Evolutionary conservation across 1,140 invertebrate species (phyloP).

Genomic region (Calycopis cecrops): DNA sequence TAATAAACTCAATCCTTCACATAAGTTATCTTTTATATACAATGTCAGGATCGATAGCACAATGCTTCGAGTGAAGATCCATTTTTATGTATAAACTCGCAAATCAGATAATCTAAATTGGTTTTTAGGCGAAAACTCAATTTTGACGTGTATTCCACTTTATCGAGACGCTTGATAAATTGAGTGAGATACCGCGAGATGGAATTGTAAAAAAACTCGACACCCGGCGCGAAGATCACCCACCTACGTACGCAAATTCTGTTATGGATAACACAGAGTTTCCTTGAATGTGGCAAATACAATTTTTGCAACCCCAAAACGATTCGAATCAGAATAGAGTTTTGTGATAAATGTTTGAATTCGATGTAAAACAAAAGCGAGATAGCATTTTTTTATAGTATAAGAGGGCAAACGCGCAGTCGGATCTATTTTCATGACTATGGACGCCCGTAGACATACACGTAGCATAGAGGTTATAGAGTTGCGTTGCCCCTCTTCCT

Average conservation of each 20-base stretch:
- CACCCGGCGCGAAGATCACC: slow-evolving; percentile 16
- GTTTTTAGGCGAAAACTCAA: slow-evolving; percentile 69
- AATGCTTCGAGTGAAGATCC: slow-evolving; percentile 32
- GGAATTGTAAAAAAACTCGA: slow-evolving; percentile 17
- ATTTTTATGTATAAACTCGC: slow-evolving; percentile 63
- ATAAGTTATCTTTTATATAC: background rate
- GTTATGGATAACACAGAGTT: slow-evolving; percentile 9
- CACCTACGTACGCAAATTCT: slow-evolving; percentile 13
- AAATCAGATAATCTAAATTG: slow-evolving; percentile 72
- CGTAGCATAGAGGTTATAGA: no score
- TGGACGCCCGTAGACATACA: no score
- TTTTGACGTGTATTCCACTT: slow-evolving; percentile 67
- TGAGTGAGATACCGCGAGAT: slow-evolving; percentile 52
- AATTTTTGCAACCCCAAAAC: background rate
- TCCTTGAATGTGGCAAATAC: background rate
- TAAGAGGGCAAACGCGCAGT: no score
- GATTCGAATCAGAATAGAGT: no score
- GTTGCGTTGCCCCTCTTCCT: no score
- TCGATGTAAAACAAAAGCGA: no score
- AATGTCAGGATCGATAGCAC: slow-evolving; percentile 19
- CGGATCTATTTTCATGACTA: no score
- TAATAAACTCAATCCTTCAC: no score
- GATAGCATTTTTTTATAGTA: no score
- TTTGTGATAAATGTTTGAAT: no score
- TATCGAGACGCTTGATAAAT: slow-evolving; percentile 62